Conservation (phyloP, 2,888 invertebrate genomes). For the Isotomurus palustris region DNA sequence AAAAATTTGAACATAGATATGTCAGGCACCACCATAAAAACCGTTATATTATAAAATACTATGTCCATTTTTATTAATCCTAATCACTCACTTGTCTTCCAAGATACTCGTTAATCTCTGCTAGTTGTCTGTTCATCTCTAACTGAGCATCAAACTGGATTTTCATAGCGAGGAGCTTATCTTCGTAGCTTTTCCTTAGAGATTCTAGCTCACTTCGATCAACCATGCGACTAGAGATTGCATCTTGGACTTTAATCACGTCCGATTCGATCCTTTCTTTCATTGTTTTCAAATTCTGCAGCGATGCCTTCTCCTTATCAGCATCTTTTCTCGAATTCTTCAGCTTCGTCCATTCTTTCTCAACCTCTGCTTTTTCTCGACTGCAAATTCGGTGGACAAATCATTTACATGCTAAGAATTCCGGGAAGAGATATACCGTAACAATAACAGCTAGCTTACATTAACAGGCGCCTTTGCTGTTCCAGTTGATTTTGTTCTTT, state of each 20-base stretch:
- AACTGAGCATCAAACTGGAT: conserved; percentile 18
- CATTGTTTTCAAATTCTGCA: conserved; percentile 21
- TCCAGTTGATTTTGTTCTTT: not conserved
- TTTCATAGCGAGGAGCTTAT: conserved; percentile 14
- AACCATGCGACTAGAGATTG: conserved; percentile 27
- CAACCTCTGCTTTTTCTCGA: conserved; percentile 16
- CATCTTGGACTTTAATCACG: conserved; percentile 27
- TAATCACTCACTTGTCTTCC: conserved; percentile 15
- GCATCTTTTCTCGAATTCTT: conserved; percentile 12
- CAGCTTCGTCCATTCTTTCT: conserved; percentile 17
- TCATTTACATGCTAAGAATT: conserved; percentile 16
- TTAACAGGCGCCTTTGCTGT: not conserved
- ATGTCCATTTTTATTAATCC: not conserved
- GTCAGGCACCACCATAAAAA: not conserved
- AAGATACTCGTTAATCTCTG: conserved; percentile 19
- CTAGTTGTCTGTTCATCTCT: conserved; percentile 20
- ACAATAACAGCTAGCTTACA: not conserved
- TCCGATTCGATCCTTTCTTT: conserved; percentile 35
- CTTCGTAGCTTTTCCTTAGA: conserved; percentile 22
- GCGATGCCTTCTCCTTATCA: conserved; percentile 16
- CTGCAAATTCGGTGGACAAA: conserved; percentile 11
- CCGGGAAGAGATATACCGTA: not conserved
- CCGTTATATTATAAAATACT: not conserved
- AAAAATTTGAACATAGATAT: conserved; percentile 6
- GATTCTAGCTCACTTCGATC: conserved; percentile 26